Base-by-base conservation (phyloP, 2,797 vertebrate species). In the Syndactyla subalaris region DNA sequence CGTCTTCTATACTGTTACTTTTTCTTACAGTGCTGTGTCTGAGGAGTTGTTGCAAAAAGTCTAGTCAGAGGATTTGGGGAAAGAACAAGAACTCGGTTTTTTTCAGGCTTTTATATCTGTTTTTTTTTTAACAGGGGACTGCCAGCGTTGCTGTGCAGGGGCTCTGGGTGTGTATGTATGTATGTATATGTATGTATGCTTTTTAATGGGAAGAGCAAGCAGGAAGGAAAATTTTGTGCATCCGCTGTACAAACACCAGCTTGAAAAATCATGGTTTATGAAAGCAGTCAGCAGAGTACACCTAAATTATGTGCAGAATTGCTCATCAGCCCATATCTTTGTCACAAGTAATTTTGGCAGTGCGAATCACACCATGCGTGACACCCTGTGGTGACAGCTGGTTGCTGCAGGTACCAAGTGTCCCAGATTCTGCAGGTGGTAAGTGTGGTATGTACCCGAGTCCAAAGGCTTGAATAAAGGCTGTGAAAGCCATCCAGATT, bases 401-500 rank as follows among this genome's bases (percentile, higher is more conserved):
- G 4, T 11, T 38, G 57, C 48, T 58, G 78, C 71, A n/a, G 34
- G 51, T 19, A 54, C 26, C 19, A 24, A 16, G 14, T 4, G 11
- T 30, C 32, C 2, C 0, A 5, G 12, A 2, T 55, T 26, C 38
- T 45, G 23, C 16, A 49, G 54, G 38, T 13, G 65, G 7, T 2
- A 34, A 34, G 48, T 4, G 29, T 34, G 61, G 74, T 52, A 38
- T 0, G 2, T 2, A 30, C 38, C 29, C 0, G 2, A 30, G 18
- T 6, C 22, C 0, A 1, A 36, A 68, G 58, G 62, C 78, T 72
- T 34, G 34, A 61, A 22, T 21, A 23, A 78, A 18, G 10, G 2
- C 4, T 10, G 3, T 17, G 41, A 10, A 29, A 54, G 26, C 45
- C 10, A 12, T 18, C 7, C 1, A 38, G 34, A 14, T 34, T 48